Evolutionary conservation across 2,888 invertebrate species (phyloP).

Genomic region (Merodon equestris): DNA sequence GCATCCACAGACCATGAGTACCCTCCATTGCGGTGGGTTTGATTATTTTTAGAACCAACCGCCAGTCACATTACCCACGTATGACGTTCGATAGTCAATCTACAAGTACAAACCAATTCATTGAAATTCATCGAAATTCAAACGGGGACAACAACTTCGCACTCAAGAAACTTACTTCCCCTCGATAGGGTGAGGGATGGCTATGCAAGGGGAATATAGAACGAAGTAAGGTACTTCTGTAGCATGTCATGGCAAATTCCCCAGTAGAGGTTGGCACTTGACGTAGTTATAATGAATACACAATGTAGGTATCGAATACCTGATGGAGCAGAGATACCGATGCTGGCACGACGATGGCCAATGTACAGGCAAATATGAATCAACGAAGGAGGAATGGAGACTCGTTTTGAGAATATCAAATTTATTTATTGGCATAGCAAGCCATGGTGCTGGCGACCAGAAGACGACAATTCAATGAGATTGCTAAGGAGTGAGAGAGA

Average conservation of each 20-base stretch:
- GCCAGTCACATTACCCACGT: background rate
- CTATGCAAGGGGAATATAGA: background rate
- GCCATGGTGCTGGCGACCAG: slow-evolving; percentile 33
- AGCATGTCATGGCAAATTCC: slow-evolving; percentile 16
- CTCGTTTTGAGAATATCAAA: slow-evolving; percentile 59
- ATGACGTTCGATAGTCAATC: slow-evolving; percentile 19
- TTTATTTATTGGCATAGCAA: slow-evolving; percentile 62
- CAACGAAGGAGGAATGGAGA: slow-evolving; percentile 17
- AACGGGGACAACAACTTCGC: slow-evolving; percentile 18
- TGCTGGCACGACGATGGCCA: slow-evolving; percentile 17
- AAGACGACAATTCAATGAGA: slow-evolving; percentile 10
- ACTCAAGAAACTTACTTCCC: background rate
- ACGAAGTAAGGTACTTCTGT: slow-evolving; percentile 6
- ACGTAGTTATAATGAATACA: slow-evolving; percentile 60
- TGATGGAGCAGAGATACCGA: background rate
- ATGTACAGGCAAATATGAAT: background rate
- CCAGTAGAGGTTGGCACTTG: slow-evolving; percentile 22
- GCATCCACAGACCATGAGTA: background rate
- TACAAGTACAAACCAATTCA: slow-evolving; percentile 14
- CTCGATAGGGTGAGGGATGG: no score
- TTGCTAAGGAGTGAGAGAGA: slow-evolving; percentile 22
- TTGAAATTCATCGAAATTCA: slow-evolving; percentile 57
- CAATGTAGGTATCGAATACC: slow-evolving; percentile 16
- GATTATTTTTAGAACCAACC: slow-evolving; percentile 38
- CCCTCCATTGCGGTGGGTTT: background rate